Evolutionary conservation across 2,797 vertebrate genomes (phyloP).

Genomic region (Simalia tracyae): DNA sequence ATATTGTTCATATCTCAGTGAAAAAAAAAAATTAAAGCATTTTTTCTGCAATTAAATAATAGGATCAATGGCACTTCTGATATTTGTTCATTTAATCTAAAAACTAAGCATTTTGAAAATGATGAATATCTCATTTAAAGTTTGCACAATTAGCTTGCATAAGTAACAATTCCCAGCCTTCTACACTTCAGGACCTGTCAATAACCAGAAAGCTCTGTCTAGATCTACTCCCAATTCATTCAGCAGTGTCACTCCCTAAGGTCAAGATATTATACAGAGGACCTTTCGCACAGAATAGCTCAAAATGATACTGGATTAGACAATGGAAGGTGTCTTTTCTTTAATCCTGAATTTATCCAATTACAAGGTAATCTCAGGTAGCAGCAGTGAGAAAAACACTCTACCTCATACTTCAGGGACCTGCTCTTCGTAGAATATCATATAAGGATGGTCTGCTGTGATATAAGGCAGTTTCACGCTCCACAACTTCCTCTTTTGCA

Average conservation of each 20-base stretch:
- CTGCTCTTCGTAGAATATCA: not conserved
- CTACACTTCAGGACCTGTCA: not conserved
- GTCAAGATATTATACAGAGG: not conserved
- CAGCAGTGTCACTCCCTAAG: not conserved
- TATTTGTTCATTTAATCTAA: conserved; percentile 1
- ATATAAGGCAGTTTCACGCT: not conserved
- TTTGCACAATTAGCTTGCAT: not conserved
- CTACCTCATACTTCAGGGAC: not conserved
- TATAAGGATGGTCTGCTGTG: not conserved
- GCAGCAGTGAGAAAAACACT: not conserved
- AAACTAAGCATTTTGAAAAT: not conserved
- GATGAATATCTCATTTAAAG: not conserved
- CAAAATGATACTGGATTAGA: not conserved
- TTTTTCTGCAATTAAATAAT: conserved; percentile 35
- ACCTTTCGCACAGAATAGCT: not conserved
- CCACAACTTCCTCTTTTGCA: not conserved
- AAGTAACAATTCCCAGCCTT: not conserved
- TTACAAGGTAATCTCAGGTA: not conserved
- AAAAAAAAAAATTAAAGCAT: conserved; percentile 2
- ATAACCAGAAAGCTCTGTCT: not conserved
- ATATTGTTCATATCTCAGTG: conserved; percentile 44
- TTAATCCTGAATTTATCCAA: not conserved
- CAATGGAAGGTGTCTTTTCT: not conserved
- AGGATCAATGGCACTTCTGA: conserved; percentile 15
- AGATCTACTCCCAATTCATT: not conserved